phyloP scores from a whole-genome alignment of 2,797 vertebrate species.

The Rhodeus uyekii region DNA sequence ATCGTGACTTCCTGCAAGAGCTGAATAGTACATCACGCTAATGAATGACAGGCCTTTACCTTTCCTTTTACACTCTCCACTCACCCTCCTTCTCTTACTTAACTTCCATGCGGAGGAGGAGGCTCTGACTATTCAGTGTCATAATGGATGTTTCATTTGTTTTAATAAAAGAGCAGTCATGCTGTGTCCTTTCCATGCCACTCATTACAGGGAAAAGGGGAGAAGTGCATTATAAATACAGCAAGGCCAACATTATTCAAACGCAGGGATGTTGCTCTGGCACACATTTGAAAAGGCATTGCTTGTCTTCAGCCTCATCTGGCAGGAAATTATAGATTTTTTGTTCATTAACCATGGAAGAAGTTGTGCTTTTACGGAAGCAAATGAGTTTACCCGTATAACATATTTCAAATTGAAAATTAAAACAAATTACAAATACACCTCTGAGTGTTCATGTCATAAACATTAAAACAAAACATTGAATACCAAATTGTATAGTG shows the following conservation, averaged over 20 bases:
- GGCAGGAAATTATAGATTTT: constrained; percentile 29
- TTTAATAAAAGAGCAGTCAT: constrained; percentile 67
- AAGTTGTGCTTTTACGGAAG: background rate
- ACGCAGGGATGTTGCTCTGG: constrained; percentile 25
- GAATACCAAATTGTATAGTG: background rate
- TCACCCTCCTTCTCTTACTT: constrained; percentile 56
- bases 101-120: constrained; percentile 48
- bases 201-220: constrained; percentile 52
- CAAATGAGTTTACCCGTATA: background rate
- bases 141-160: constrained; percentile 73
- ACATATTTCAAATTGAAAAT: background rate
- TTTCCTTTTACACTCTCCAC: constrained; percentile 44
- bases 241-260: constrained; percentile 52
- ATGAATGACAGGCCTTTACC: constrained; percentile 27
- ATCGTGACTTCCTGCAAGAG: background rate
- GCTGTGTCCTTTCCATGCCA: constrained; percentile 59
- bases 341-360: constrained; percentile 36
- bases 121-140: constrained; percentile 48
- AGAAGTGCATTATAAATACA: constrained; percentile 49
- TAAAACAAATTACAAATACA: constrained; percentile 12
- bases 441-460: background rate
- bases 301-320: constrained; percentile 27
- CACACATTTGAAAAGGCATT: constrained; percentile 32
- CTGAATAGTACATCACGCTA: constrained; percentile 6
- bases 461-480: constrained; percentile 5